These are phyloP conservation scores for Onychomys torridus DNA, from an alignment of 2,797 vertebrate genomes.

Conservation along the genomic window DNA sequence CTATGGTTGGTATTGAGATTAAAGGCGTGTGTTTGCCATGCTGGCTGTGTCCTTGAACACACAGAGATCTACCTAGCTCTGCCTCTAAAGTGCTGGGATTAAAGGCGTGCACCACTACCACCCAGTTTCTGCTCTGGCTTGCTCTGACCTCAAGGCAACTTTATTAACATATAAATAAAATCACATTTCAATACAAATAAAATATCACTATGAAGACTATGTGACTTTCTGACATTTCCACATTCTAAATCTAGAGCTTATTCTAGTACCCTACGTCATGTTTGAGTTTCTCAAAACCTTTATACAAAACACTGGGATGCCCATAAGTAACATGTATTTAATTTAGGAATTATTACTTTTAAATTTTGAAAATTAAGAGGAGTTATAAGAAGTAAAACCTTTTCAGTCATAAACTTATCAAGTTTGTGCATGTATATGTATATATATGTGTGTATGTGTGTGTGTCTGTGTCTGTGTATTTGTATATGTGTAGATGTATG, in stretches of 20 bases:
- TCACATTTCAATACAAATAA: too few species aligned
- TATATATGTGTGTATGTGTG: too few species aligned
- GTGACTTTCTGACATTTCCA: not conserved
- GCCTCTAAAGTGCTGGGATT: too few species aligned
- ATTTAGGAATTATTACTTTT: conserved; percentile 9
- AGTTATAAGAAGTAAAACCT: not conserved
- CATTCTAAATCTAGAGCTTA: not conserved
- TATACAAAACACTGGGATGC: not conserved
- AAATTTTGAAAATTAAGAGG: not conserved
- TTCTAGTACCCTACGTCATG: not conserved
- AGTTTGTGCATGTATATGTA: not conserved
- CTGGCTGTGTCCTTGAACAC: too few species aligned
- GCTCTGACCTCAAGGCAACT: too few species aligned
- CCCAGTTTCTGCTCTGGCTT: too few species aligned
- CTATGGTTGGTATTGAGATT: too few species aligned
- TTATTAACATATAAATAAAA: too few species aligned
- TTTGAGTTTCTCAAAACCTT: conserved; percentile 44
- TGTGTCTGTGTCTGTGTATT: not conserved
- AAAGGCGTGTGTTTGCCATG: too few species aligned
- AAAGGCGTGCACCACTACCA: too few species aligned
- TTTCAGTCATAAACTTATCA: conserved; percentile 16
- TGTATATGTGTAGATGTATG: not conserved
- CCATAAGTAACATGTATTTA: not conserved
- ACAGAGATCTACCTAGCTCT: too few species aligned
- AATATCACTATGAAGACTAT: too few species aligned